These are phyloP conservation scores for Xenopus laevis DNA, from an alignment of 2,113 vertebrate species.

Conservation along the genomic window DNA sequence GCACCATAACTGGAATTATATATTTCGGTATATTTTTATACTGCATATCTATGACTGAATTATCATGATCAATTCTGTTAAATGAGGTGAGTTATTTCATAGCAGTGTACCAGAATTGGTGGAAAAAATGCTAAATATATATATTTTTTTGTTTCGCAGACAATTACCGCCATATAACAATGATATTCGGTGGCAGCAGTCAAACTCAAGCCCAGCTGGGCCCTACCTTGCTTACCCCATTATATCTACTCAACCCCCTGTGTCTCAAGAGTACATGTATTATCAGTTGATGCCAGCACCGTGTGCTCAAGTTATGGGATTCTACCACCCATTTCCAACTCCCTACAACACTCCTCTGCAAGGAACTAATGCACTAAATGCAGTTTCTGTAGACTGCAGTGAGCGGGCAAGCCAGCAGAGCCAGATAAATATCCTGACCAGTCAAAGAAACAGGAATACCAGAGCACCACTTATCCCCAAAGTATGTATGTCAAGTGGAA, in stretches of 20 bases:
- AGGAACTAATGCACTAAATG: constrained; percentile 55
- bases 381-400: constrained; percentile 76
- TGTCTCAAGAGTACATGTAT: constrained; percentile 90
- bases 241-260: constrained; percentile 86
- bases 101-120: too few relatives aligned
- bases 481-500: constrained; percentile 60
- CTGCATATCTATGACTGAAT: too few relatives aligned
- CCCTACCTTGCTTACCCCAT: constrained; percentile 94
- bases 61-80: too few relatives aligned
- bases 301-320: constrained; percentile 94
- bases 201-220: constrained; percentile 71
- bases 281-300: constrained; percentile 93
- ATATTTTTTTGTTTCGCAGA: neutral
- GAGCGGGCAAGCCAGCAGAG: constrained; percentile 73
- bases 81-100: too few relatives aligned
- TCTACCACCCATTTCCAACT: constrained; percentile 89
- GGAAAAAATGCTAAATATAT: neutral
- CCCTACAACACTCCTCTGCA: constrained; percentile 81
- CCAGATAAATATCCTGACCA: constrained; percentile 70
- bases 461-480: constrained; percentile 75
- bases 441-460: constrained; percentile 76
- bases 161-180: constrained; percentile 88
- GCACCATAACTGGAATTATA: too few relatives aligned
- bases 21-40: too few relatives aligned
- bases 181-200: constrained; percentile 93